phyloP scores from a whole-genome alignment of 1,140 invertebrate genomes.

The Phenacoccus solenopsis region DNA sequence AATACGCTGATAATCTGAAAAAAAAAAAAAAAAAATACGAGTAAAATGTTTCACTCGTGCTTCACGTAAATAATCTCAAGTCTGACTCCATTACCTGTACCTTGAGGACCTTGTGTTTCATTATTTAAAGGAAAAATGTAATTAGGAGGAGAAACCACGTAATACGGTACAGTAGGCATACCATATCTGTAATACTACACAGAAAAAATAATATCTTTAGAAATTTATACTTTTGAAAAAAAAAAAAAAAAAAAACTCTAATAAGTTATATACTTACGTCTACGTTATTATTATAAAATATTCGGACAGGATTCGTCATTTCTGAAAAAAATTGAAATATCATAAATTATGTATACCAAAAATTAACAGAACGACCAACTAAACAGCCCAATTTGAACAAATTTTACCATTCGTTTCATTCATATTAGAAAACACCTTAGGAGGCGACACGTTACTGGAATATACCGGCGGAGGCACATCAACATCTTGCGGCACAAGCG shows the following conservation, averaged over 20 bases:
- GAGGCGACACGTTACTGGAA: not conserved
- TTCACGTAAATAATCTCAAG: too few species aligned
- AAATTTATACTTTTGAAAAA: not conserved
- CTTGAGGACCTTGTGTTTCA: not conserved
- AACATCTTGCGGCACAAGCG: not conserved
- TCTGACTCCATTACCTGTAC: not conserved
- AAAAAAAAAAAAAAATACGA: not conserved
- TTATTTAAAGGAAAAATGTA: not conserved
- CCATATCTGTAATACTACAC: not conserved
- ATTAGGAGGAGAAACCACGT: not conserved
- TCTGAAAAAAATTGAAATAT: not conserved
- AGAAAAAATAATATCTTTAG: not conserved
- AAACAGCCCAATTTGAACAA: too few species aligned
- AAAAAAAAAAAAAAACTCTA: not conserved
- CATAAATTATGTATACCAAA: not conserved
- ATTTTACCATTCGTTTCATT: not conserved
- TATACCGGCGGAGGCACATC: not conserved
- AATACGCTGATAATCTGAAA: not conserved
- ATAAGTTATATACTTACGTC: not conserved
- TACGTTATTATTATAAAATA: not conserved
- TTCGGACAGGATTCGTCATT: not conserved
- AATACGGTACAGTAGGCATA: not conserved
- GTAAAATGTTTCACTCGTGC: not conserved
- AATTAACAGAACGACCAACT: not conserved
- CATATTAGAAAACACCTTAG: not conserved